Conservation (phyloP, 2,797 vertebrate species). For the Alectoris magna region DNA sequence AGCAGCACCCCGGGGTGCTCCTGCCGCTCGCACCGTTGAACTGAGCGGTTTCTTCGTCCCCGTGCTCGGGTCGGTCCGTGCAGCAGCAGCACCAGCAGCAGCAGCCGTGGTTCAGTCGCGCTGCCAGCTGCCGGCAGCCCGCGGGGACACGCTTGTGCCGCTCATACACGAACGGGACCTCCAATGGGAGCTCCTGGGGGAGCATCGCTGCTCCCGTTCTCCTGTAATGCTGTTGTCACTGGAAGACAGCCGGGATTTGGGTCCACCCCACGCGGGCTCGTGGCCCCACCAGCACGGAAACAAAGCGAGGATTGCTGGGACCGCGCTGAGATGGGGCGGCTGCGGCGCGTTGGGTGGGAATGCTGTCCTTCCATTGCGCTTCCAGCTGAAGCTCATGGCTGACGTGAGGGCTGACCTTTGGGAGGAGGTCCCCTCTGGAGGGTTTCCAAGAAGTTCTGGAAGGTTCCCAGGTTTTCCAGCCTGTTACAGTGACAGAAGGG, state of each 20-base stretch:
- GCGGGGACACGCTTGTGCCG: neutral
- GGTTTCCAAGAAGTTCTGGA: neutral
- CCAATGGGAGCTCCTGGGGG: neutral
- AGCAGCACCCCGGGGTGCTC: too few relatives aligned
- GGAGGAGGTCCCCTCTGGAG: neutral
- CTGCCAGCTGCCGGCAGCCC: too few relatives aligned
- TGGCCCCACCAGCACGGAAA: neutral
- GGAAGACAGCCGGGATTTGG: neutral
- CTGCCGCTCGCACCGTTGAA: too few relatives aligned
- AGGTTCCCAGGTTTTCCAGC: neutral
- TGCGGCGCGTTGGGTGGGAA: fast-evolving
- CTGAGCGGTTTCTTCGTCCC: too few relatives aligned
- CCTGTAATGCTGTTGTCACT: neutral
- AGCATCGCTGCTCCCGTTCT: neutral
- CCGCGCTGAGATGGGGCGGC: neutral
- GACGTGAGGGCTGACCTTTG: neutral
- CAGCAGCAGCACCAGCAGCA: too few relatives aligned
- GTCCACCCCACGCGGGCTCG: neutral
- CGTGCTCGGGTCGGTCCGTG: too few relatives aligned
- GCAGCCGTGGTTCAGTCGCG: too few relatives aligned
- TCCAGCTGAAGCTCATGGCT: neutral
- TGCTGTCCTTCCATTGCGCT: neutral
- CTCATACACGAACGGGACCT: neutral
- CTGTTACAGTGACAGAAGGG: neutral
- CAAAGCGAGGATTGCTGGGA: neutral